A percentile compares a stretch with the other conserved stretches of the same genome.
These are phyloP conservation scores for Athrips mouffetella DNA, from an alignment of 2,888 invertebrate genomes.

Conservation along the genomic window DNA sequence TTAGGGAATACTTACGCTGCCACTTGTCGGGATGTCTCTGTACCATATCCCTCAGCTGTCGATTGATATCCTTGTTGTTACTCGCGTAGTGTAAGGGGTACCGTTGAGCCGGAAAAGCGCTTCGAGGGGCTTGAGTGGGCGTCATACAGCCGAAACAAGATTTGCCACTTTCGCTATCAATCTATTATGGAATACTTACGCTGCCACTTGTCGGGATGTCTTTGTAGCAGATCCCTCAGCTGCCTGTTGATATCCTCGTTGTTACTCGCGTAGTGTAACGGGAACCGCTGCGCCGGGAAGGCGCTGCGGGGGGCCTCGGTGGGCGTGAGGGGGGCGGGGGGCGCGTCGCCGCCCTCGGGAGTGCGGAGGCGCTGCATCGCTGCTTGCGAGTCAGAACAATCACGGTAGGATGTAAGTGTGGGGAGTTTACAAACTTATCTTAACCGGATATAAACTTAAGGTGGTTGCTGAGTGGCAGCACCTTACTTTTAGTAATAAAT, in stretches of 20 bases:
- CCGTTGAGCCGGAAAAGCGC: constrained; percentile 64
- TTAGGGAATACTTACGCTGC: constrained; percentile 61
- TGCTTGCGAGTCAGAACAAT: constrained; percentile 40
- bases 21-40: constrained; percentile 86
- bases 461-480: too few species aligned
- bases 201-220: constrained; percentile 83
- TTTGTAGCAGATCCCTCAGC: constrained; percentile 87
- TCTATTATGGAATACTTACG: constrained; percentile 51
- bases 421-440: too few species aligned
- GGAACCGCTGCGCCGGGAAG: constrained; percentile 69
- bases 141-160: constrained; percentile 38
- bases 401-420: constrained; percentile 1
- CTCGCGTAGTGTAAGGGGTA: constrained; percentile 74
- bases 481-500: too few species aligned
- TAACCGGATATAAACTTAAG: too few species aligned
- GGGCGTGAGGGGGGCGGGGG: constrained; percentile 36
- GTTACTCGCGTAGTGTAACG: constrained; percentile 70
- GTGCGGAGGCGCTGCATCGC: constrained; percentile 69
- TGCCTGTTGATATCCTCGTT: constrained; percentile 82
- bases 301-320: constrained; percentile 58
- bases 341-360: constrained; percentile 46
- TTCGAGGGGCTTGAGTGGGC: constrained; percentile 53
- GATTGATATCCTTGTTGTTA: constrained; percentile 76
- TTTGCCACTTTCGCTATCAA: too few species aligned
- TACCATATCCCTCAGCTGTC: constrained; percentile 88